These are phyloP conservation scores for Maniola hyperantus DNA, from an alignment of 2,888 invertebrate species.

Conservation along the genomic window DNA sequence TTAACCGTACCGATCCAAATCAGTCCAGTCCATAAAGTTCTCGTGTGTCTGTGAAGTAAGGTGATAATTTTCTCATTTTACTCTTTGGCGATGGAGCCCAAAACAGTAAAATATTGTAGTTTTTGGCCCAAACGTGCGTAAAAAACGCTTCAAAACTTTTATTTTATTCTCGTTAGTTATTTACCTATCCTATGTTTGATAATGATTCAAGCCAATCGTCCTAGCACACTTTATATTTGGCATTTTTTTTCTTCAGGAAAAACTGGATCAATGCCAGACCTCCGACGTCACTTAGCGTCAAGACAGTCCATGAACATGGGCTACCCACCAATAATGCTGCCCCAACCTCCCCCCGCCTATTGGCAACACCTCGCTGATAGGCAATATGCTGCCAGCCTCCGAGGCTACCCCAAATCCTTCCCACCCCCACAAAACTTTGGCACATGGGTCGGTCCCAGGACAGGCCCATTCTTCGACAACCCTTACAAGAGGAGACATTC, in stretches of 20 bases:
- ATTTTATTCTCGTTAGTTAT: no score
- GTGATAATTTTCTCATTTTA: no score
- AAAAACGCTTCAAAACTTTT: no score
- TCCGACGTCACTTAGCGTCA: conserved; percentile 68
- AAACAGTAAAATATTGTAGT: no score
- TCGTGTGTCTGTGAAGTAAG: no score
- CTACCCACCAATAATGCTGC: conserved; percentile 66
- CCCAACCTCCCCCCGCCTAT: conserved; percentile 72
- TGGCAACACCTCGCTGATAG: conserved; percentile 74
- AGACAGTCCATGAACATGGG: conserved; percentile 69
- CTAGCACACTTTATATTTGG: no score
- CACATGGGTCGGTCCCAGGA: conserved; percentile 76
- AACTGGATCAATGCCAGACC: conserved; percentile 79
- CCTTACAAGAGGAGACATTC: conserved; percentile 81
- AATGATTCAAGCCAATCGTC: no score
- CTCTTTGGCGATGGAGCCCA: no score
- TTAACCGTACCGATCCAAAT: no score
- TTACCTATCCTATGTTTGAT: no score
- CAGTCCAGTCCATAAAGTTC: no score
- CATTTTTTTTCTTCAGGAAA: conserved; percentile 60
- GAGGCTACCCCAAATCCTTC: conserved; percentile 68
- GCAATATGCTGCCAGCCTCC: conserved; percentile 71
- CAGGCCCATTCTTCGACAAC: conserved; percentile 65
- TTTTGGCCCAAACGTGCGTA: no score
- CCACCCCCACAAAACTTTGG: conserved; percentile 66